Conservation (phyloP, 2,888 invertebrate species). For the Tridacna crocea region DNA sequence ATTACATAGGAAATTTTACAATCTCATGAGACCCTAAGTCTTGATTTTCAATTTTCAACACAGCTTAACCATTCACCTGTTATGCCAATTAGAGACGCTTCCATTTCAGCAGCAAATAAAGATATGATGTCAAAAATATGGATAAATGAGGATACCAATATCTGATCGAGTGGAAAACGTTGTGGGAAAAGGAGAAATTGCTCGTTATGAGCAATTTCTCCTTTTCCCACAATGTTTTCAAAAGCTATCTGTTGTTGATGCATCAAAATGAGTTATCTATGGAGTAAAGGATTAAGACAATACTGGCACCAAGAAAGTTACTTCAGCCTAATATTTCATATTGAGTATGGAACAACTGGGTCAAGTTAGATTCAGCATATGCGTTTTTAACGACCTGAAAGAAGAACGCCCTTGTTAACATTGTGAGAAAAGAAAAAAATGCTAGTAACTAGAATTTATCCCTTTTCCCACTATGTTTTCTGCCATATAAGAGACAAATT, state of each 20-base stretch:
- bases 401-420: background rate
- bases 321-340: background rate
- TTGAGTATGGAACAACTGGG: background rate
- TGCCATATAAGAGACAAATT: no score
- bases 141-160: no score
- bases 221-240: background rate
- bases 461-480: no score
- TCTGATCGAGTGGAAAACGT: background rate
- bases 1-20: no score
- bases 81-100: background rate
- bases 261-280: background rate
- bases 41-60: background rate
- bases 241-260: no score
- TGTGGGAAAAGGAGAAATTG: slow-evolving; percentile 1
- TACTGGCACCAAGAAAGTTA: background rate
- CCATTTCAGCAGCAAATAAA: background rate
- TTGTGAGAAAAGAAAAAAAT: background rate
- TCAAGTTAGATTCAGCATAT: background rate
- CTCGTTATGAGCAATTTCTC: background rate
- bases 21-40: no score
- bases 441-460: no score
- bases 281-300: background rate
- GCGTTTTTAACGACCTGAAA: background rate
- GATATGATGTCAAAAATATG: no score
- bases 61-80: background rate